phyloP scores from a whole-genome alignment of 1,140 invertebrate species.

The Temnothorax nylanderi region DNA sequence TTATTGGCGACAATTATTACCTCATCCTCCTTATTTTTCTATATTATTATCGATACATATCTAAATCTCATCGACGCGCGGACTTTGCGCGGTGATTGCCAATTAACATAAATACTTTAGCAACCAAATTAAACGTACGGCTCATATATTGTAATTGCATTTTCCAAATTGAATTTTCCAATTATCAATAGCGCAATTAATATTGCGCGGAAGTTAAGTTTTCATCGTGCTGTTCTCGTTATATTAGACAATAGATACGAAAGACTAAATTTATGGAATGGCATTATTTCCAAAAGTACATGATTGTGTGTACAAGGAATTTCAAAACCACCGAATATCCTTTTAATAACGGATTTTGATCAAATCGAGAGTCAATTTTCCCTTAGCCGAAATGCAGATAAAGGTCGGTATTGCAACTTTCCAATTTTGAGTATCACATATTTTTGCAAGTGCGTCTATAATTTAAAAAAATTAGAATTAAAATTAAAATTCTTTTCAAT shows the following conservation, averaged over 20 bases:
- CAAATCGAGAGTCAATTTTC: background rate
- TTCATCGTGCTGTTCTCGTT: background rate
- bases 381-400: background rate
- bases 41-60: background rate
- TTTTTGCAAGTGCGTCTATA: background rate
- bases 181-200: slow-evolving; percentile 34
- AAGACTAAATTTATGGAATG: slow-evolving; percentile 3
- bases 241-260: slow-evolving; percentile 1
- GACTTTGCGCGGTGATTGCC: background rate
- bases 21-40: background rate
- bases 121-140: background rate
- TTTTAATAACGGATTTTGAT: background rate
- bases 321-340: background rate
- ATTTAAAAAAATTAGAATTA: background rate
- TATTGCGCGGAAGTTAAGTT: slow-evolving; percentile 7
- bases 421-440: background rate
- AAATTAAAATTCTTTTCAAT: background rate
- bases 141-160: slow-evolving; percentile 2
- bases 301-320: background rate
- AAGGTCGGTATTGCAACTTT: background rate
- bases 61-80: background rate
- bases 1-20: background rate
- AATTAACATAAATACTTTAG: slow-evolving; percentile 30
- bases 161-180: slow-evolving; percentile 37
- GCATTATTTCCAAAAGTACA: background rate